Evolutionary conservation across 1,140 invertebrate species (phyloP).

Genomic region (Pseudomyrmex cubaensis): DNA sequence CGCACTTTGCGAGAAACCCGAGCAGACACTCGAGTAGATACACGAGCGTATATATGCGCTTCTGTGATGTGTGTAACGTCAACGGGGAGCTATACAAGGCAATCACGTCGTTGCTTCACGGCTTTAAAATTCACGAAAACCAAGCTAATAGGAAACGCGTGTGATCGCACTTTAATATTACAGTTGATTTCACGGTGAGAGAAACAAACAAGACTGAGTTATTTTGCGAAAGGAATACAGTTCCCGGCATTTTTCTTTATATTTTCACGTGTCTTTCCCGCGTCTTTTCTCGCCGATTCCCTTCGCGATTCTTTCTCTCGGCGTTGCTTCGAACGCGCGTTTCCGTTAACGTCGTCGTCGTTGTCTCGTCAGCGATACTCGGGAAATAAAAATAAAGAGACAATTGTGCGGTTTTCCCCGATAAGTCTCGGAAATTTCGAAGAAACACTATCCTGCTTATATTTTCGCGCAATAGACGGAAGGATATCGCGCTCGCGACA

Average conservation of each 20-base stretch:
- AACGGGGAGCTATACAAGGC: not conserved
- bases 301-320: not conserved
- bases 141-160: conserved; percentile 75
- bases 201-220: conserved; percentile 66
- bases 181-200: conserved; percentile 73
- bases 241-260: conserved; percentile 51
- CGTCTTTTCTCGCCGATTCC: not conserved
- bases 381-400: conserved; percentile 27
- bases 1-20: too few relatives aligned
- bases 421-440: conserved; percentile 15
- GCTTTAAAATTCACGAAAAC: conserved; percentile 40
- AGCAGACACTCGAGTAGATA: not conserved
- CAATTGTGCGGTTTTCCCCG: not conserved
- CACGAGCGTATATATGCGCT: not conserved
- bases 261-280: conserved; percentile 3
- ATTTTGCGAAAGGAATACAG: conserved; percentile 63
- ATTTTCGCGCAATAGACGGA: not conserved
- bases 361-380: not conserved
- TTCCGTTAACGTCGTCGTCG: conserved; percentile 7
- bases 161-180: conserved; percentile 79
- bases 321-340: not conserved
- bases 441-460: conserved; percentile 1
- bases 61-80: not conserved
- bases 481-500: conserved; percentile 17
- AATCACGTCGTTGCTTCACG: not conserved